Percentiles rank a stretch among this genome's conserved stretches.
These are phyloP conservation scores for Dilophus febrilis DNA, from an alignment of 2,888 invertebrate species.

Conservation along the genomic window DNA sequence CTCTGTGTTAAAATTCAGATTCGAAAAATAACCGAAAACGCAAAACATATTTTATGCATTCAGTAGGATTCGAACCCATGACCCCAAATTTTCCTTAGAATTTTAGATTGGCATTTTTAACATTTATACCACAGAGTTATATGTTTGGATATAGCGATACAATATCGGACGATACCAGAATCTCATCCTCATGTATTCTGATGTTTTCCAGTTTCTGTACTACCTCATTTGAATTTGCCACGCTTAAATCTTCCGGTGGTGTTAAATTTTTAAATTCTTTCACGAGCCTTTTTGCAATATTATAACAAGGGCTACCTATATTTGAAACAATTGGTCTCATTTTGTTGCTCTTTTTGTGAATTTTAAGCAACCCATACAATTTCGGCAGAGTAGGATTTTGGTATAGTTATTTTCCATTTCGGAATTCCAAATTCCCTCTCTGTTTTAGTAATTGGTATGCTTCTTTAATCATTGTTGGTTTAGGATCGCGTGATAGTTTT, in stretches of 20 bases:
- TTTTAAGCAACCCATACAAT: not conserved
- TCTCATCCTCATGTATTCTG: too few relatives aligned
- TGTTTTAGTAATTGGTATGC: not conserved
- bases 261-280: not conserved
- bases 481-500: not conserved
- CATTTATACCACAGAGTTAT: too few relatives aligned
- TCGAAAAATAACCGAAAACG: too few relatives aligned
- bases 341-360: not conserved
- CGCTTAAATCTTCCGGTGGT: not conserved
- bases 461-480: not conserved
- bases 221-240: not conserved
- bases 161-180: too few relatives aligned
- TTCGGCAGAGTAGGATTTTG: not conserved
- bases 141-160: too few relatives aligned
- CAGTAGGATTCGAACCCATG: too few relatives aligned
- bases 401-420: not conserved
- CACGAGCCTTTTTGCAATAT: not conserved
- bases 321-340: not conserved
- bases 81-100: too few relatives aligned
- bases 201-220: too few relatives aligned
- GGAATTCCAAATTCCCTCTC: not conserved
- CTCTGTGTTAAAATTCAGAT: too few relatives aligned
- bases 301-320: not conserved
- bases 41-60: too few relatives aligned
- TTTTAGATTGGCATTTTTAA: too few relatives aligned